Percentiles rank a stretch among this genome's conserved stretches.
Conservation (phyloP, 1,140 invertebrate species). For the Drosophila subpulchrella region DNA sequence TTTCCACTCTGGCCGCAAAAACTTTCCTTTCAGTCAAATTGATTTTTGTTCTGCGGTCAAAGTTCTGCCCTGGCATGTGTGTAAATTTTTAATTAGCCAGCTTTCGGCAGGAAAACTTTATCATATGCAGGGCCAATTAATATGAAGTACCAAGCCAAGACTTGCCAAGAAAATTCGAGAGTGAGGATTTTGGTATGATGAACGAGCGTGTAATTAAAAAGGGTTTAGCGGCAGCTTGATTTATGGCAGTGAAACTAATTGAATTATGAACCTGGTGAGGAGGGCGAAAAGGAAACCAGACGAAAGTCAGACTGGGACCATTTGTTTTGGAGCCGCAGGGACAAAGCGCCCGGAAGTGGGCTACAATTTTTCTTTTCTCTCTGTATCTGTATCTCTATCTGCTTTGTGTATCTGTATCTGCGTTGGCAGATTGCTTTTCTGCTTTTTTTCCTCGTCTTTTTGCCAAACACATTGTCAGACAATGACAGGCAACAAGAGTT, state of each 20-base stretch:
- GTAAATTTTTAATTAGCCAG: conserved; percentile 76
- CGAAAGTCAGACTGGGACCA: conserved; percentile 51
- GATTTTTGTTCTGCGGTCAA: conserved; percentile 61
- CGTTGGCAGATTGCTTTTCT: conserved; percentile 2
- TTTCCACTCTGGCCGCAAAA: conserved; percentile 46
- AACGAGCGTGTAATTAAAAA: conserved; percentile 76
- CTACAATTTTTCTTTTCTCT: conserved; percentile 44
- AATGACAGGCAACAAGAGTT: conserved; percentile 68
- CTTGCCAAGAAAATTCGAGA: conserved; percentile 29
- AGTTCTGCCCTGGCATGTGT: conserved; percentile 40
- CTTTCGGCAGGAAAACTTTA: conserved; percentile 73
- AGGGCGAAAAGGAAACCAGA: conserved; percentile 27
- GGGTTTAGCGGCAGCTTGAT: conserved; percentile 73
- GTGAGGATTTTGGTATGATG: conserved; percentile 48
- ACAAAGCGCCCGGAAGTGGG: conserved; percentile 39
- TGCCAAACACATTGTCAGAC: conserved; percentile 70
- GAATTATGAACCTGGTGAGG: conserved; percentile 49
- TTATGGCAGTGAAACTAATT: conserved; percentile 71
- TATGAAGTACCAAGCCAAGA: conserved; percentile 50
- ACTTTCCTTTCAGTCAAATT: conserved; percentile 80
- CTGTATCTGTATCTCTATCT: conserved; percentile 1
- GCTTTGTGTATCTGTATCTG: conserved; percentile 13
- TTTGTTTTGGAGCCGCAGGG: conserved; percentile 41
- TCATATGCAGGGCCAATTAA: conserved; percentile 64
- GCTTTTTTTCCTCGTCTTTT: conserved; percentile 14